Base-by-base conservation (phyloP, 2,113 vertebrate species). In the Alouatta palliata region DNA sequence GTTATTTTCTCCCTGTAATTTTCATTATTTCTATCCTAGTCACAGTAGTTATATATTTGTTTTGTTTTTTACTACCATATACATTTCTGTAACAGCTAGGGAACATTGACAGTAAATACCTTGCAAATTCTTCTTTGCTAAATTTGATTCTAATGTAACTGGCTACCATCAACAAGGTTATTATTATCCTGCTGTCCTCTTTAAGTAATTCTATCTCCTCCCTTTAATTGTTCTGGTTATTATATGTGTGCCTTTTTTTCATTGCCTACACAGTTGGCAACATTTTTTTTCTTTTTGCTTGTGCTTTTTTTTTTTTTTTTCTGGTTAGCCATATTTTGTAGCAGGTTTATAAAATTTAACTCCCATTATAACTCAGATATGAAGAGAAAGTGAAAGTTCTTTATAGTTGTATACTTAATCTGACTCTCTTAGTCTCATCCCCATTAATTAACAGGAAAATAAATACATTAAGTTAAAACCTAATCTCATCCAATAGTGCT, bases 1-100 rank as follows among this genome's bases (percentile, higher is more conserved):
- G 30, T 58, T 61, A 47, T 82, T 87, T 58, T 93, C 58, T 58
- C 88, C 70, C 75, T 93, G 19, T 82, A 90, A 97, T 92, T 96
- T 96, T 27, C 77, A 73, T 73, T 71, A 70, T 83, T 58, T 8
- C 87, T 88, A 86, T 83, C 93, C 91, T 90, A 96, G 58, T 96
- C 91, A 86, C 27, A 91, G 70, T 61, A 77, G 87, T 92, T 93
- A 92, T 68, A 79, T 45, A 94, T 94, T 96, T 94, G n/a, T 47
- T 95, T 86, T 85, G 17, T 37, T 70, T 92, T 81, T 79, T 90
- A 79, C 58, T 86, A 58, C 45, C 58, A 49, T 52, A 58, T 90
- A 68, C 23, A 77, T 82, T 92, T 84, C 77, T 96, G 35, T 56
- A 76, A 85, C 35, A 54, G 54, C 16, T 14, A 87, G 45, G 35